Conservation (phyloP, 2,797 vertebrate species). For the Scomberomorus guttatus region DNA sequence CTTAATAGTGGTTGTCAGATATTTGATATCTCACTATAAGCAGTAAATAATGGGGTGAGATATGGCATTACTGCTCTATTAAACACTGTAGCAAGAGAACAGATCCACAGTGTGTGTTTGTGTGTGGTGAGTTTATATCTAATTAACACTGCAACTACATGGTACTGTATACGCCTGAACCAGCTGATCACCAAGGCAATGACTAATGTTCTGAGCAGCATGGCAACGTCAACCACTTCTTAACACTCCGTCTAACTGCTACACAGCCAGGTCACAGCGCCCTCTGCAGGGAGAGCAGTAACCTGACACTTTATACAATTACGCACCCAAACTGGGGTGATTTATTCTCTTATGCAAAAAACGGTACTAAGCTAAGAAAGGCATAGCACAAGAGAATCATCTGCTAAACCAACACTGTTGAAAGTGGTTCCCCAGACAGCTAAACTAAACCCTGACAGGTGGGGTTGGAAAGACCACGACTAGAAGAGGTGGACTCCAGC, state of each 20-base stretch:
- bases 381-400: conserved; percentile 27
- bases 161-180: not conserved
- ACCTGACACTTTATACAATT: not conserved
- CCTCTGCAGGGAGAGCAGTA: not conserved
- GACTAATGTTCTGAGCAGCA: conserved; percentile 1
- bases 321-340: not conserved
- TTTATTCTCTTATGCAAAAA: conserved; percentile 28
- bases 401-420: conserved; percentile 2
- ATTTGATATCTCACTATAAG: conserved; percentile 8
- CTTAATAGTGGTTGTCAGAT: conserved; percentile 3
- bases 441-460: too few species aligned
- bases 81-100: conserved; percentile 2
- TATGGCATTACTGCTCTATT: conserved; percentile 56
- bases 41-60: conserved; percentile 25
- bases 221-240: conserved; percentile 5
- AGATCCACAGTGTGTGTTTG: not conserved
- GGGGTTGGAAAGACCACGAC: not conserved
- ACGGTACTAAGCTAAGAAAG: conserved; percentile 24
- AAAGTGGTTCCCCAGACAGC: not conserved
- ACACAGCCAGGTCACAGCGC: conserved; percentile 20
- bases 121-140: not conserved
- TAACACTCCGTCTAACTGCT: conserved; percentile 10
- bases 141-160: not conserved
- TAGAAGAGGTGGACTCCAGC: conserved; percentile 15
- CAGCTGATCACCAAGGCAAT: conserved; percentile 22